Percentiles rank a stretch among this genome's conserved stretches.
phyloP scores from a whole-genome alignment of 2,113 vertebrate genomes.

The Sakesphorus luctuosus region DNA sequence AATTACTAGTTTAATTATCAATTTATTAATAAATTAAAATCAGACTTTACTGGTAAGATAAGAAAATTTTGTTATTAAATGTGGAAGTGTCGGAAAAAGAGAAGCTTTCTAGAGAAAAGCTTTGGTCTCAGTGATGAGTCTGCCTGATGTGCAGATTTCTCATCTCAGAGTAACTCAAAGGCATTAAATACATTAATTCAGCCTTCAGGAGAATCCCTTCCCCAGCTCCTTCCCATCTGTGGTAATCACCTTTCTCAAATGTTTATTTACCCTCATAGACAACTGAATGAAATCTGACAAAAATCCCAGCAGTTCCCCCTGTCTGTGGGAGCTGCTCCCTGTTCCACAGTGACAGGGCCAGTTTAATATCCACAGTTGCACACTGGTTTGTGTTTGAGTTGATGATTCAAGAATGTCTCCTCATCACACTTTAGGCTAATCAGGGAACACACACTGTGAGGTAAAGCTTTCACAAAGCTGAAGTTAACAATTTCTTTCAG shows the following conservation, averaged over 20 bases:
- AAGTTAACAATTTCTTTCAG: neutral
- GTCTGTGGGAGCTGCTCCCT: neutral
- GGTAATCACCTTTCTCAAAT: neutral
- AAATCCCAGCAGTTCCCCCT: neutral
- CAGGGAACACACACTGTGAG: neutral
- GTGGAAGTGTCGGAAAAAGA: neutral
- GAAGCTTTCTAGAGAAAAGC: neutral
- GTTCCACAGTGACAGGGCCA: neutral
- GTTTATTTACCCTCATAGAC: neutral
- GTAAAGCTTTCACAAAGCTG: neutral
- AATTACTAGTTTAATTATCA: neutral
- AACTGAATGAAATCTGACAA: neutral
- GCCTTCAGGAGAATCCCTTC: neutral
- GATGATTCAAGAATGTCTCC: neutral
- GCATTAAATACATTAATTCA: neutral
- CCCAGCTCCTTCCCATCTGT: neutral
- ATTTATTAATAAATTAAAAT: neutral
- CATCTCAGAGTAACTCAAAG: neutral
- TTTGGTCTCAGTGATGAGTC: neutral
- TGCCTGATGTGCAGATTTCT: neutral
- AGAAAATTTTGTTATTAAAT: neutral
- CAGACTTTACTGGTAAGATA: neutral
- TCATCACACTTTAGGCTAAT: neutral
- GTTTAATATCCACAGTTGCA: neutral
- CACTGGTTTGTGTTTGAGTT: neutral